A percentile compares a stretch with the other conserved stretches of the same genome.
Conservation (phyloP, 2,888 invertebrate genomes). For the Acanthopleura granulata region DNA sequence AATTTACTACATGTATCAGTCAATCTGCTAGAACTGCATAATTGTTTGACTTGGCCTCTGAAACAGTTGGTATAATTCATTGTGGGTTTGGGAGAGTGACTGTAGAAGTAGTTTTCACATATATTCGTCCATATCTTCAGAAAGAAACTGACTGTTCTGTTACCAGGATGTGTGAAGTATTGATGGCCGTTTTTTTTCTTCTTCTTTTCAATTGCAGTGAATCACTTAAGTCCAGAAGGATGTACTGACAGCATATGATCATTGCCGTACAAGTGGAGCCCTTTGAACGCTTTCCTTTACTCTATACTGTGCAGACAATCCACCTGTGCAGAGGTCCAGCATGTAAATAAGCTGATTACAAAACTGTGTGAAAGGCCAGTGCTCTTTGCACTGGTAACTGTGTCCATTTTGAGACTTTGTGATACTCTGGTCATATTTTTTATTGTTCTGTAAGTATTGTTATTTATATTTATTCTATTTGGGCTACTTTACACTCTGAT, state of each 20-base stretch:
- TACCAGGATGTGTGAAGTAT: too few species aligned
- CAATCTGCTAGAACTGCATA: too few species aligned
- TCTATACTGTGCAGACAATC: not conserved
- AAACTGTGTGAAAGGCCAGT: not conserved
- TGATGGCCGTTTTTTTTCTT: too few species aligned
- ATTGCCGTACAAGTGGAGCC: not conserved
- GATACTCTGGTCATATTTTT: not conserved
- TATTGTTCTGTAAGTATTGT: conserved; percentile 17
- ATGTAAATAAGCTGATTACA: not conserved
- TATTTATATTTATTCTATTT: not conserved
- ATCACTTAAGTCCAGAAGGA: not conserved
- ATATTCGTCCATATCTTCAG: too few species aligned
- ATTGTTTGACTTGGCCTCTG: not conserved
- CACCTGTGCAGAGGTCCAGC: not conserved
- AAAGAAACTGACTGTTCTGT: too few species aligned
- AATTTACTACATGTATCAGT: too few species aligned
- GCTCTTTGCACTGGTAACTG: not conserved
- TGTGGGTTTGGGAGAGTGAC: too few species aligned
- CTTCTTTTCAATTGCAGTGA: too few species aligned
- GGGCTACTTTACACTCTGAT: not conserved
- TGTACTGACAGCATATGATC: not conserved
- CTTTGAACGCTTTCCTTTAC: conserved; percentile 15
- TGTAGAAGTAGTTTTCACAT: too few species aligned
- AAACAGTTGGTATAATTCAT: not conserved
- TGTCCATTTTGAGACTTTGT: conserved; percentile 11